Evolutionary conservation across 1,140 invertebrate genomes (phyloP).

Genomic region (Laodelphax striatellus): DNA sequence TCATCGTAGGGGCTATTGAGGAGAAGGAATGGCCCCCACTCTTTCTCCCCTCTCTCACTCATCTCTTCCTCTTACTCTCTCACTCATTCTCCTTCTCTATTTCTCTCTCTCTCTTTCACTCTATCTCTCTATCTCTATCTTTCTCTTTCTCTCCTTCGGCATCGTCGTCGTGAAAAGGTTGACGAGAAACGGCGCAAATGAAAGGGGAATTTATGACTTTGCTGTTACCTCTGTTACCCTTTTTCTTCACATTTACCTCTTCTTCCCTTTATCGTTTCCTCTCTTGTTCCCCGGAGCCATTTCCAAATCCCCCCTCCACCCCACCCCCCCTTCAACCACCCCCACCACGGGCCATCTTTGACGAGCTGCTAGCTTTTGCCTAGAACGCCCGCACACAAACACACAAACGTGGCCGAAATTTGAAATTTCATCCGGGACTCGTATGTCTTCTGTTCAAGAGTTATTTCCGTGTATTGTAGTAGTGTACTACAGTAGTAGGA

Average conservation of each 20-base stretch:
- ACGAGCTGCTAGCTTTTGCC: no score
- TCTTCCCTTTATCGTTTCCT: neutral
- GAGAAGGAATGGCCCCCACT: no score
- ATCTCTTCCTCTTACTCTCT: no score
- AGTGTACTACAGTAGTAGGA: no score
- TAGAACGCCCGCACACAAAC: no score
- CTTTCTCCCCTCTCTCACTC: neutral
- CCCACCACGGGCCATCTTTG: neutral
- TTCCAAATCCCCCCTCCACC: neutral
- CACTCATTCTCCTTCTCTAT: constrained; percentile 8
- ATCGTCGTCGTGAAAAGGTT: neutral
- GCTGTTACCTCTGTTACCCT: neutral
- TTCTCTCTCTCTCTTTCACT: no score
- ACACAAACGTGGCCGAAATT: no score
- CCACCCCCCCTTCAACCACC: neutral
- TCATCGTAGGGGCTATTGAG: neutral
- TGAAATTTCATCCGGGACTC: no score
- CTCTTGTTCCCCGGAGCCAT: neutral
- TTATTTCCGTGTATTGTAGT: no score
- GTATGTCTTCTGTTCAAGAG: no score
- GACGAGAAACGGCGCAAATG: no score
- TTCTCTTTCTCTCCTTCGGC: neutral
- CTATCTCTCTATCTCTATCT: constrained; percentile 4
- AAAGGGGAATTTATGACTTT: neutral
- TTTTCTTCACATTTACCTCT: constrained; percentile 4